Evolutionary conservation across 2,888 invertebrate genomes (phyloP), one percentile per base, ranked within the genome.

Genomic region (Synanthedon andrenaeformis): DNA sequence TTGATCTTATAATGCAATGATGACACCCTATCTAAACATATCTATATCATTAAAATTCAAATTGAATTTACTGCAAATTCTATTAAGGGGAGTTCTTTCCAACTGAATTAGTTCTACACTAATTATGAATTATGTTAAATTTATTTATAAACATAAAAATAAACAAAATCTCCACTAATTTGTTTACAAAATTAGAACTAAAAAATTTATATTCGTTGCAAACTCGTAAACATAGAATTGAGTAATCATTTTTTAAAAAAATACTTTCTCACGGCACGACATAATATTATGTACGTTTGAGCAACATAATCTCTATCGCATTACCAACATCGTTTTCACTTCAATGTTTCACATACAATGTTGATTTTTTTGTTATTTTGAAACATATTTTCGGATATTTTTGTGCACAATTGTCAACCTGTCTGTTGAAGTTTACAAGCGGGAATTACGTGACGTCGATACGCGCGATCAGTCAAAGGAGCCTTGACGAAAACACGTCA

Each of bases 381-480:
- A 52, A 41, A 28, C 42, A 41, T 13, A 17, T n/a, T 35, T 35
- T 35, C 35, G 41, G 1, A 13, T 28, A 51, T 52, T 42, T 52
- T 13, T 11, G 2, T 52, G 19, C 50, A 12, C 23, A 19, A 50
- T 50, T 23, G n/a, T 45, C 11, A 14, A 13, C 14, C 14, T 45
- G 35, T 45, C n/a, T n/a, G 13, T 51, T 35, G 54, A 60, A 60
- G 58, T 54, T 56, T 56, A 67, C 71, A 71, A 64, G 63, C 60
- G 59, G 56, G 57, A 58, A 59, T 69, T 72, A 52, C 55, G 57
- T 52, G 53, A 50, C 53, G 42, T 13, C 6, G 13, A 8, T 53
- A 14, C 17, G 17, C 35, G 6, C 11, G 23, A 48, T n/a, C n/a
- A 41, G 17, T 49, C 10, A 23, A 23, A 12, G 28, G 13, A 55